These are phyloP conservation scores for Dinocampus coccinellae DNA, from an alignment of 2,888 invertebrate species.

Conservation along the genomic window DNA sequence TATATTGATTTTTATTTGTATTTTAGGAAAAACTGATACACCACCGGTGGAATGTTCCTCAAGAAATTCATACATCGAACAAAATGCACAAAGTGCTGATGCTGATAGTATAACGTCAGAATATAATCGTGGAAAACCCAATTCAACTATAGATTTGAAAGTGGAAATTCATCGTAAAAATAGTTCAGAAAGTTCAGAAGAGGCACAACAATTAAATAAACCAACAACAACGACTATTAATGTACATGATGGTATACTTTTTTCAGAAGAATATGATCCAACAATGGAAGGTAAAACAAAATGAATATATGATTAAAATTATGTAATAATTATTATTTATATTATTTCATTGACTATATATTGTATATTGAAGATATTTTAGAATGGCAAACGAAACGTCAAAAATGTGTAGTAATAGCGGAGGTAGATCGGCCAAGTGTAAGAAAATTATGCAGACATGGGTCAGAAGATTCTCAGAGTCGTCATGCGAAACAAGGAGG, in stretches of 20 bases:
- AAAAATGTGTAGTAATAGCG: slow-evolving; percentile 57
- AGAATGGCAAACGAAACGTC: slow-evolving; percentile 58
- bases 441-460: slow-evolving; percentile 61
- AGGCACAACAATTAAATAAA: slow-evolving; percentile 70
- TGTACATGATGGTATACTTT: slow-evolving; percentile 58
- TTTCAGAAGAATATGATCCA: slow-evolving; percentile 53
- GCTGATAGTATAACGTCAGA: slow-evolving; percentile 68
- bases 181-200: slow-evolving; percentile 89
- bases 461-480: slow-evolving; percentile 63
- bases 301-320: too few relatives aligned
- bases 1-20: neutral
- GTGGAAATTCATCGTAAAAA: slow-evolving; percentile 94
- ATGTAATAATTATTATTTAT: too few relatives aligned
- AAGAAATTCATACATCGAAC: slow-evolving; percentile 70
- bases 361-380: slow-evolving; percentile 16
- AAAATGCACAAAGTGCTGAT: slow-evolving; percentile 66
- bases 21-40: slow-evolving; percentile 65
- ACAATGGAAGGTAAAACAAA: slow-evolving; percentile 53
- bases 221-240: slow-evolving; percentile 57
- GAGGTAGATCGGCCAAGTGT: slow-evolving; percentile 57
- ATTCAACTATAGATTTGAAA: slow-evolving; percentile 80
- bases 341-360: slow-evolving; percentile 37
- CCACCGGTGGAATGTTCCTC: slow-evolving; percentile 73
- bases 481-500: slow-evolving; percentile 65
- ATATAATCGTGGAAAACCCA: slow-evolving; percentile 66